Base-by-base conservation (phyloP, 2,888 invertebrate genomes). In the Tenthredo livida region DNA sequence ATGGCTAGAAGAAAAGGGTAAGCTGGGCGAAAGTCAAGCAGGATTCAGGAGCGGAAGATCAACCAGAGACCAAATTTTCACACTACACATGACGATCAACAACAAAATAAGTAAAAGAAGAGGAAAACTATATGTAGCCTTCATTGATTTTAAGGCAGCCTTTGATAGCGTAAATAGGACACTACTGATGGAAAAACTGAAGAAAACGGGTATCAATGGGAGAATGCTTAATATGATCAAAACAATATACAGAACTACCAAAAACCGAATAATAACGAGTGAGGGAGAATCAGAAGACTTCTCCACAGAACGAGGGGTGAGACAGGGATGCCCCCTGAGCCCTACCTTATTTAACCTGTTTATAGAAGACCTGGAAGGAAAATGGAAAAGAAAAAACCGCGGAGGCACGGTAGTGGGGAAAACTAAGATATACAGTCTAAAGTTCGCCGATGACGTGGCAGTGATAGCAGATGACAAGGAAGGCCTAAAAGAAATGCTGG, bases 321-420 rank as follows among this genome's bases (percentile, higher is more conserved):
- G 86, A n/a, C 86, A 87, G 29, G 87, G 87, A 1, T 87, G 87
- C 29, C 85, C 85, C 7, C 85, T 88, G 1, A 87, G 87, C 77
- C 85, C 87, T 0, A 43, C 86, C 6, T 29, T 86, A 17, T 88
- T 88, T 72, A 84, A 85, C 10, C 65, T 88, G 2, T 87, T 86
- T 50, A 47, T 87, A 21, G 87, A 86, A 12, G 86, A 85, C 25
- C 17, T 84, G 37, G 85, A 86, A 25, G 43, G 4, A 3, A 78
- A 85, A 1, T 86, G 82, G 86, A 65, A 54, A 40, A 78, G 54
- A 54, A 85, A 65, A 72, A 82, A 84, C 33, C 82, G 75, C 21
- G 85, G 86, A 33, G 85, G 85, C 1, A 84, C 72, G 4, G 85
- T 84, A 2, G 77, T 85, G 12, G 85, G 85, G 17, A 47, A 70